These are phyloP conservation scores for Phoenicopterus ruber DNA, from an alignment of 2,113 vertebrate genomes.

Conservation along the genomic window DNA sequence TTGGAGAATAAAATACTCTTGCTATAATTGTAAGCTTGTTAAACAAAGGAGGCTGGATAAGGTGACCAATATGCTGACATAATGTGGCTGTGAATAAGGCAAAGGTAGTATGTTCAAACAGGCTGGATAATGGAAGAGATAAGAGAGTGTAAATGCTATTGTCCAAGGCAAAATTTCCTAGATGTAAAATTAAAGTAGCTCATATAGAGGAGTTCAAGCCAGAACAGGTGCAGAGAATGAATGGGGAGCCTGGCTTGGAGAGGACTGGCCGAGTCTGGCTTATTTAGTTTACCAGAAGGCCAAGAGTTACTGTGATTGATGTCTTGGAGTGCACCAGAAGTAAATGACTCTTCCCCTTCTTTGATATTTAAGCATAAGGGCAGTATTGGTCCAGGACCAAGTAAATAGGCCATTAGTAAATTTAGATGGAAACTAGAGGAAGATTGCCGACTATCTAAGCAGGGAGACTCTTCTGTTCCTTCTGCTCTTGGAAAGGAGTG, in stretches of 20 bases:
- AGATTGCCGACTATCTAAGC: neutral
- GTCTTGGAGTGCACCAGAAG: neutral
- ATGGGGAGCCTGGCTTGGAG: neutral
- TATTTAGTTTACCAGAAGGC: neutral
- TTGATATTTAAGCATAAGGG: neutral
- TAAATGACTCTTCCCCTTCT: neutral
- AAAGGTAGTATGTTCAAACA: neutral
- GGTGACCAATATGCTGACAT: neutral
- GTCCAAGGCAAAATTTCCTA: neutral
- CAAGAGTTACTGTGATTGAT: constrained; percentile 7
- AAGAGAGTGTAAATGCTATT: neutral
- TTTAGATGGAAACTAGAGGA: constrained; percentile 17
- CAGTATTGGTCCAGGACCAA: constrained; percentile 22
- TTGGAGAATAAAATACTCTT: neutral
- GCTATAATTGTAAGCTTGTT: neutral
- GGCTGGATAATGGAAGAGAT: neutral
- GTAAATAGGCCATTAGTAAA: constrained; percentile 47
- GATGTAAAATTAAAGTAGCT: neutral
- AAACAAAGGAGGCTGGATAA: neutral
- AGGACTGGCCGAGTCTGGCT: neutral
- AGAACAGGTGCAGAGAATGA: constrained; percentile 24
- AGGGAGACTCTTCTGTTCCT: constrained; percentile 4
- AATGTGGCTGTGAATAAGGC: neutral
- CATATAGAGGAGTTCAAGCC: neutral
- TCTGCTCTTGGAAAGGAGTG: neutral